Percentiles rank a stretch among this genome's conserved stretches.
Conservation (phyloP, 2,113 vertebrate genomes). For the Dipodomys spectabilis region DNA sequence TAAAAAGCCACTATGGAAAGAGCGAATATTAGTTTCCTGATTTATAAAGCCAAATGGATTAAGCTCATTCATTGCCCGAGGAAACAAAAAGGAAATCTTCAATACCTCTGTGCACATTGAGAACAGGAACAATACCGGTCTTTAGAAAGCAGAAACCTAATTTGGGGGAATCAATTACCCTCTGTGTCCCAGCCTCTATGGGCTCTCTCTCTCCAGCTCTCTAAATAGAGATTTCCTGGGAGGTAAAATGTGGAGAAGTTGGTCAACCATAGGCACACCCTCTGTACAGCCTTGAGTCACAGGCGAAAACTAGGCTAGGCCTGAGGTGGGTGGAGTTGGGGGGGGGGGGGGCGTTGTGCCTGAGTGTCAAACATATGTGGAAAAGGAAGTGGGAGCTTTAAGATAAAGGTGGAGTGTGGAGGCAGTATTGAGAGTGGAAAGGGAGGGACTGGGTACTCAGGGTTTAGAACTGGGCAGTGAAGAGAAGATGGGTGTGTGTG, state of each 20-base stretch:
- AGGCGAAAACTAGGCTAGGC: background rate
- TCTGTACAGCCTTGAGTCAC: conserved; percentile 21
- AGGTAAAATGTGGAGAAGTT: conserved; percentile 82
- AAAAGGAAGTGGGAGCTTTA: background rate
- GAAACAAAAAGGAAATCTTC: conserved; percentile 90
- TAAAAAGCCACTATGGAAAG: conserved; percentile 82
- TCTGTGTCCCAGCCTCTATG: conserved; percentile 79
- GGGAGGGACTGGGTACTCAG: background rate
- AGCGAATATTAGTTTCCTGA: conserved; percentile 89
- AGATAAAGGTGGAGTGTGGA: background rate
- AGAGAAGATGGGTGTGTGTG: background rate
- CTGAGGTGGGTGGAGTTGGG: background rate
- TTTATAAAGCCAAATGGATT: conserved; percentile 89
- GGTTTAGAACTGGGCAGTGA: background rate
- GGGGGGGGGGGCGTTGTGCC: background rate
- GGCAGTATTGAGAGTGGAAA: background rate
- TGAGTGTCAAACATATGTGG: background rate
- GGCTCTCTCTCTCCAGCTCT: conserved; percentile 70
- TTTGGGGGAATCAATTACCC: conserved; percentile 88
- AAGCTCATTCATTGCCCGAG: conserved; percentile 87
- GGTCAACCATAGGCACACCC: conserved; percentile 69
- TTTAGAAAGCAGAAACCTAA: conserved; percentile 88
- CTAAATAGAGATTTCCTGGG: conserved; percentile 79
- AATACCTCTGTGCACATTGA: conserved; percentile 87
- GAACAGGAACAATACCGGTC: conserved; percentile 86